A percentile compares a stretch with the other conserved stretches of the same genome.
These are phyloP conservation scores for Papilio elwesi DNA, from an alignment of 2,888 invertebrate genomes.

Conservation along the genomic window DNA sequence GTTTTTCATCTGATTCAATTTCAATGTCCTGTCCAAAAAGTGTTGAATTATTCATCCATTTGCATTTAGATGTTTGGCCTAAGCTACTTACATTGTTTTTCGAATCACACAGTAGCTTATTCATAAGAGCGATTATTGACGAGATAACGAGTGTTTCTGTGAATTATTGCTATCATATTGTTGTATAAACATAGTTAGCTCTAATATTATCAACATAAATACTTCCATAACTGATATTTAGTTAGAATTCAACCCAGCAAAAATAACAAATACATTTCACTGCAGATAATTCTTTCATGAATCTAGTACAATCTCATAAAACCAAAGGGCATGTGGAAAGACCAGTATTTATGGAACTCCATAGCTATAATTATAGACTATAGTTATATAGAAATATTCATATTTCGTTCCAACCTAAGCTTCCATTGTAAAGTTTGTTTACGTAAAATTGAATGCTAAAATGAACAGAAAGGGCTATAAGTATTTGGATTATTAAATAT, in stretches of 20 bases:
- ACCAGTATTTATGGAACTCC: neutral
- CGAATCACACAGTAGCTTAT: neutral
- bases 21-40: too few species aligned
- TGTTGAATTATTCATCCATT: neutral
- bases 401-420: too few species aligned
- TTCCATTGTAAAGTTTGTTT: neutral
- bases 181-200: neutral
- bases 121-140: neutral
- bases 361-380: too few species aligned
- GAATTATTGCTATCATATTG: neutral
- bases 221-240: neutral
- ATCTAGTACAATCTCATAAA: neutral
- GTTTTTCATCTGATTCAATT: too few species aligned
- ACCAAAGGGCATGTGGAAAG: neutral
- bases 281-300: neutral
- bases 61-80: neutral
- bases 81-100: conserved; percentile 2
- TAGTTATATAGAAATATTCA: too few species aligned
- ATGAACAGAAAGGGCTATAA: neutral
- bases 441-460: neutral
- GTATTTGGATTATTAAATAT: conserved; percentile 11
- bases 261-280: neutral
- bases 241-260: neutral
- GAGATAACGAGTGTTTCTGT: neutral
- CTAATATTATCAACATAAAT: neutral